Conservation (phyloP, 1,140 invertebrate genomes). For the Ptiloglossa arizonensis region DNA sequence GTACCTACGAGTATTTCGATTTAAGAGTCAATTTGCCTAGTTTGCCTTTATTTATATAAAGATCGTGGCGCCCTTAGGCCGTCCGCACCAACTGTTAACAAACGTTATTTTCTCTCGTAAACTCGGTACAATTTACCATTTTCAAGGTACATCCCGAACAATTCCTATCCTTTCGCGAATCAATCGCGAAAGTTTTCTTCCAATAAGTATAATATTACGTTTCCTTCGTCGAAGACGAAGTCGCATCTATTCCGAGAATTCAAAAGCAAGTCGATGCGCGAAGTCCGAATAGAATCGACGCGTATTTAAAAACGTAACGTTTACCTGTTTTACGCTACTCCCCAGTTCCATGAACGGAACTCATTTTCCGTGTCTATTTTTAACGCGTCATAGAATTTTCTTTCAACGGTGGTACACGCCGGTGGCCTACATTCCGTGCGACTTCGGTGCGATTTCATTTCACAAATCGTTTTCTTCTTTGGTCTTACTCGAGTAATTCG, state of each 20-base stretch:
- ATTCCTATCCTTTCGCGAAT: background rate
- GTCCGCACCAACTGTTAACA: conserved; percentile 70
- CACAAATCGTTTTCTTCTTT: too few relatives aligned
- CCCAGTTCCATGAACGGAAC: background rate
- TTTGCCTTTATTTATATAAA: conserved; percentile 70
- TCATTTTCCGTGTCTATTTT: conserved; percentile 69
- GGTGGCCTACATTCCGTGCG: conserved; percentile 66
- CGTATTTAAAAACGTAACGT: background rate
- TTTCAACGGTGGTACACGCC: conserved; percentile 59
- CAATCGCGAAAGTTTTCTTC: too few relatives aligned
- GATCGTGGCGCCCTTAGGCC: conserved; percentile 63
- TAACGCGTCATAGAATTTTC: conserved; percentile 70
- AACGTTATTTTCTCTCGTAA: conserved; percentile 73
- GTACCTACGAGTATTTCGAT: conserved; percentile 54
- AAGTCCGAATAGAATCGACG: background rate
- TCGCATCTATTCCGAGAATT: background rate
- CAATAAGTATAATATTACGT: too few relatives aligned
- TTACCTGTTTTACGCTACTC: background rate
- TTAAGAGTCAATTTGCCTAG: conserved; percentile 52
- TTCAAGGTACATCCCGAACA: background rate
- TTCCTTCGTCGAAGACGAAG: background rate
- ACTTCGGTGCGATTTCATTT: background rate
- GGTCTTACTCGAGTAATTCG: too few relatives aligned
- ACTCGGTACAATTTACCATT: conserved; percentile 30
- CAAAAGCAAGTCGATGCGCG: background rate